Evolutionary conservation across 53 echinoderm and acorn worm species (phyloP).

Genomic region (Henricia sp.): DNA sequence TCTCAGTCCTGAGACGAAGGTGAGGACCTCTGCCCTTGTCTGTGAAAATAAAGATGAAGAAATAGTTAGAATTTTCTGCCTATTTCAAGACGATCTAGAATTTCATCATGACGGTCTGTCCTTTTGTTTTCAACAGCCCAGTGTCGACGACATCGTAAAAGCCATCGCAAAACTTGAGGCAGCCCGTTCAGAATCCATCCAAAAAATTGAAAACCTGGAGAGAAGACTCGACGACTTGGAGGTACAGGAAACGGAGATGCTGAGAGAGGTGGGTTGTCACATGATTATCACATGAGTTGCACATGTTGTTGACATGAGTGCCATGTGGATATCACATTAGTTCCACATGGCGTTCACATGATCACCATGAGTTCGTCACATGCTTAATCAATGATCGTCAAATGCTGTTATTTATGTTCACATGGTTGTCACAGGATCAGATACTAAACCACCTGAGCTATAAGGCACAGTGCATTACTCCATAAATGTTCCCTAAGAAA

Average conservation of each 20-base stretch:
- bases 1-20: not conserved
- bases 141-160: conserved; percentile 57
- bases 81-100: too few species aligned
- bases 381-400: not conserved
- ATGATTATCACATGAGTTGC: not conserved
- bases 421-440: too few species aligned
- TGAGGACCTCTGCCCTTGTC: not conserved
- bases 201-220: conserved; percentile 80
- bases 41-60: too few species aligned
- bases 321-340: not conserved
- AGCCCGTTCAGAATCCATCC: conserved; percentile 68
- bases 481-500: too few species aligned
- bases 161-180: conserved; percentile 77
- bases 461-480: too few species aligned
- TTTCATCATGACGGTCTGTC: too few species aligned
- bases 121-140: conserved; percentile 48
- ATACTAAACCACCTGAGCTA: too few species aligned
- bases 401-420: too few species aligned
- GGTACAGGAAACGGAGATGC: conserved; percentile 78
- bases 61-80: too few species aligned
- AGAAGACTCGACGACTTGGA: conserved; percentile 78
- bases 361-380: not conserved
- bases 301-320: not conserved
- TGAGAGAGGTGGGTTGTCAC: conserved; percentile 75
- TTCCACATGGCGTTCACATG: not conserved